These are phyloP conservation scores for Takifugu rubripes DNA, from an alignment of 2,797 vertebrate genomes.

Conservation along the genomic window DNA sequence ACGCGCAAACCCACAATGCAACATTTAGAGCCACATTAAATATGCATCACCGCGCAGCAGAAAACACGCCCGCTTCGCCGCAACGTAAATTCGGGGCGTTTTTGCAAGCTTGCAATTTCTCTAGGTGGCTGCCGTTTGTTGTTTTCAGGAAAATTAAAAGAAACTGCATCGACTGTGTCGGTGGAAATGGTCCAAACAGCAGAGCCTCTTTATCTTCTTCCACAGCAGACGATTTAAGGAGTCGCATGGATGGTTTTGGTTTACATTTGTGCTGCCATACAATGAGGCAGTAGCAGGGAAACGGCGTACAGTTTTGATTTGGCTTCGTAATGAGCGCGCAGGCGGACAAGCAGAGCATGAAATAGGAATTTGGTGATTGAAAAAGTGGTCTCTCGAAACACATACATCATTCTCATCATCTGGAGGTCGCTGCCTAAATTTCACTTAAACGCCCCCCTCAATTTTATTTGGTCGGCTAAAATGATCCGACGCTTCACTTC, in stretches of 20 bases:
- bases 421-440: constrained; percentile 3
- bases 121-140: constrained; percentile 24
- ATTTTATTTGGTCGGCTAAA: constrained; percentile 19
- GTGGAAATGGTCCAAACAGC: constrained; percentile 12
- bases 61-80: no score
- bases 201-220: constrained; percentile 13
- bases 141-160: constrained; percentile 15
- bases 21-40: background rate
- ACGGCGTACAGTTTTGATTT: constrained; percentile 16
- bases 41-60: no score
- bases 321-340: constrained; percentile 25
- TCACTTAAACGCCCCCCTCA: constrained; percentile 7
- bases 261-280: constrained; percentile 5
- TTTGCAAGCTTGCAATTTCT: constrained; percentile 20
- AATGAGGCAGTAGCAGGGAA: constrained; percentile 9
- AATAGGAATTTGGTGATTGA: constrained; percentile 15
- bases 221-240: constrained; percentile 10
- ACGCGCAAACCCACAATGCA: background rate
- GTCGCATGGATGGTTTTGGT: constrained; percentile 18
- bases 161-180: constrained; percentile 14
- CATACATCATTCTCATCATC: constrained; percentile 12
- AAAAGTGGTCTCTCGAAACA: constrained; percentile 6
- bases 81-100: background rate
- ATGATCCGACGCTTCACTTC: constrained; percentile 19
- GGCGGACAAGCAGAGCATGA: constrained; percentile 17